Evolutionary conservation across 2,888 invertebrate species (phyloP).

Genomic region (Drosophila borborema): DNA sequence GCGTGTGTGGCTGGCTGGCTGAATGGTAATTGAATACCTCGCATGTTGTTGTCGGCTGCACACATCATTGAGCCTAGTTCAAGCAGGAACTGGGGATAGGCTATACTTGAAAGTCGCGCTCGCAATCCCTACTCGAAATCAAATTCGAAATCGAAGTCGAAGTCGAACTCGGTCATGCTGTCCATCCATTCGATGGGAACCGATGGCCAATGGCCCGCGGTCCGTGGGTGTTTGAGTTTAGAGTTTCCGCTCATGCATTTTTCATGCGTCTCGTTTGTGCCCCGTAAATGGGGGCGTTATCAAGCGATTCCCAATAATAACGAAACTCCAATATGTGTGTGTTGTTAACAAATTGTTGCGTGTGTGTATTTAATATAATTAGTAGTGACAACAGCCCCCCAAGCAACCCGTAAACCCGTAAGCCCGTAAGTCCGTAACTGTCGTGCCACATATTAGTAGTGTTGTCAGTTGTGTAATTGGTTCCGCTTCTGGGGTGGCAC

Average conservation of each 20-base stretch:
- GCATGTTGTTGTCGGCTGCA: conserved; percentile 63
- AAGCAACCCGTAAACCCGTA: neutral
- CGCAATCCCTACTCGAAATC: neutral
- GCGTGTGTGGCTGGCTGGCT: conserved; percentile 47
- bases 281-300: conserved; percentile 65
- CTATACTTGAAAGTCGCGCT: neutral
- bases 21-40: conserved; percentile 71
- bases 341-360: conserved; percentile 48
- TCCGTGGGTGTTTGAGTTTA: conserved; percentile 66
- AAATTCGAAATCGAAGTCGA: conserved; percentile 39
- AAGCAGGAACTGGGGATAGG: conserved; percentile 43
- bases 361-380: conserved; percentile 72
- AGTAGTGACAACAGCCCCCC: conserved; percentile 65
- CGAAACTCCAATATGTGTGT: conserved; percentile 19
- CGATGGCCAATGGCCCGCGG: conserved; percentile 27
- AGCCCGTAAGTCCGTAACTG: conserved; percentile 22
- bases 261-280: conserved; percentile 55
- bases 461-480: conserved; percentile 56
- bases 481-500: conserved; percentile 3
- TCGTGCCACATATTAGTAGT: conserved; percentile 35
- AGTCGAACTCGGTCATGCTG: conserved; percentile 73
- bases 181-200: conserved; percentile 45
- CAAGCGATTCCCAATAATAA: conserved; percentile 48
- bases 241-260: conserved; percentile 76
- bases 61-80: conserved; percentile 69